Conservation (phyloP, 2,797 vertebrate species). For the Sebastiscus tertius region DNA sequence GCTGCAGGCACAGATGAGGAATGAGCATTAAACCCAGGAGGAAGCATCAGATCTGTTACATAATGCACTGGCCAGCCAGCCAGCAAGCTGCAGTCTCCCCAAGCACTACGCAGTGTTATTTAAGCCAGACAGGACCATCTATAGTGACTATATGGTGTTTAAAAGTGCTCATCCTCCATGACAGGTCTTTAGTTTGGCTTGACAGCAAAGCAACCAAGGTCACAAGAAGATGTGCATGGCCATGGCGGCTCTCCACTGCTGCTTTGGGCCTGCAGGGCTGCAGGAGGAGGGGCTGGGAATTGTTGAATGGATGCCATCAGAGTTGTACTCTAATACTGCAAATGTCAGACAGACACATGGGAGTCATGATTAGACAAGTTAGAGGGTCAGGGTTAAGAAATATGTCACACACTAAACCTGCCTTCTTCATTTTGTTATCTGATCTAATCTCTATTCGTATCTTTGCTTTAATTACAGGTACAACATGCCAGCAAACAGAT, state of each 20-base stretch:
- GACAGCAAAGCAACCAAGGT: conserved; percentile 75
- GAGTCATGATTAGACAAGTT: background rate
- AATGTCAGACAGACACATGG: conserved; percentile 9
- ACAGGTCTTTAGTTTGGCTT: conserved; percentile 2
- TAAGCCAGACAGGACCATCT: background rate
- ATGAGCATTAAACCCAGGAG: background rate
- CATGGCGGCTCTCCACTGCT: conserved; percentile 39
- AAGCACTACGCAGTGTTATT: background rate
- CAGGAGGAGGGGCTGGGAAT: conserved; percentile 27
- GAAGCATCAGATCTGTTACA: conserved; percentile 44
- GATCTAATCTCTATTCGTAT: background rate
- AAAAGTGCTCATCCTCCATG: background rate
- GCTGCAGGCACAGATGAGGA: conserved; percentile 32
- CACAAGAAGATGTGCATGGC: conserved; percentile 67
- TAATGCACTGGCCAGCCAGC: conserved; percentile 25
- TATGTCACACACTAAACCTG: background rate
- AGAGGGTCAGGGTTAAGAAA: background rate
- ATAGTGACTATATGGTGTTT: background rate
- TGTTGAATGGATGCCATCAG: conserved; percentile 47
- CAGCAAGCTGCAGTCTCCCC: background rate
- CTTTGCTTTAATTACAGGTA: conserved; percentile 69
- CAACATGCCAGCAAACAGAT: conserved; percentile 94
- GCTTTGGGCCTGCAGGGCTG: conserved; percentile 43
- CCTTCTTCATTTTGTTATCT: background rate
- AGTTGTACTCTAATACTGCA: conserved; percentile 35